Percentiles rank a stretch among this genome's conserved stretches.
These are phyloP conservation scores for Pseudorasbora parva DNA, from an alignment of 2,113 vertebrate genomes.

Conservation along the genomic window DNA sequence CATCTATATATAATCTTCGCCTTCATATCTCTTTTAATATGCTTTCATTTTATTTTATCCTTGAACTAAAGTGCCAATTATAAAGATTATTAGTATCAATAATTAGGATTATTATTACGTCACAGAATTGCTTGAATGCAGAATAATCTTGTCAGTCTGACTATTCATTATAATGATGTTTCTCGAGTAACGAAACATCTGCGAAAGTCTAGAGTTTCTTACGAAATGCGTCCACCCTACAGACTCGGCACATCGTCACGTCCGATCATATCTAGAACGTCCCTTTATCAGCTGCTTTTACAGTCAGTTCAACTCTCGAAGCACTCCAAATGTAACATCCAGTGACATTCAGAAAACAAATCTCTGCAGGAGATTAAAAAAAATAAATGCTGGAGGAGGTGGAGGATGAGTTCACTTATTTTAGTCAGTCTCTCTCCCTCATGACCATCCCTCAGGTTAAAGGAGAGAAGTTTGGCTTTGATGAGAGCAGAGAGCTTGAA, in stretches of 20 bases:
- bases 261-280: constrained; percentile 10
- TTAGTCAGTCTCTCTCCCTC: not conserved
- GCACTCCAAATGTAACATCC: not conserved
- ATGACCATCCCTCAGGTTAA: constrained; percentile 31
- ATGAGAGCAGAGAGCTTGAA: constrained; percentile 10
- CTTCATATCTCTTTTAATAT: not conserved
- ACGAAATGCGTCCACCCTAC: not conserved
- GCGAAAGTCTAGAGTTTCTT: not conserved
- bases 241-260: not conserved
- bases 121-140: not conserved
- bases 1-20: too few species aligned
- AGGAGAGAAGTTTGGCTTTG: constrained; percentile 18
- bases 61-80: not conserved
- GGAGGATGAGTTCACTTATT: not conserved
- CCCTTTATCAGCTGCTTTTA: constrained; percentile 17
- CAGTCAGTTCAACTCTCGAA: not conserved
- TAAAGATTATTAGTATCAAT: too few species aligned
- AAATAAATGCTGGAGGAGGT: not conserved
- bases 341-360: not conserved
- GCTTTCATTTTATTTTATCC: not conserved
- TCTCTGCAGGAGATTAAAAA: not conserved
- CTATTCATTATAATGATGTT: not conserved
- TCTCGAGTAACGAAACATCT: not conserved
- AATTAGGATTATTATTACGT: too few species aligned
- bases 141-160: too few species aligned